These are phyloP conservation scores for Isichthys henryi DNA, from an alignment of 2,113 vertebrate species.

Conservation along the genomic window DNA sequence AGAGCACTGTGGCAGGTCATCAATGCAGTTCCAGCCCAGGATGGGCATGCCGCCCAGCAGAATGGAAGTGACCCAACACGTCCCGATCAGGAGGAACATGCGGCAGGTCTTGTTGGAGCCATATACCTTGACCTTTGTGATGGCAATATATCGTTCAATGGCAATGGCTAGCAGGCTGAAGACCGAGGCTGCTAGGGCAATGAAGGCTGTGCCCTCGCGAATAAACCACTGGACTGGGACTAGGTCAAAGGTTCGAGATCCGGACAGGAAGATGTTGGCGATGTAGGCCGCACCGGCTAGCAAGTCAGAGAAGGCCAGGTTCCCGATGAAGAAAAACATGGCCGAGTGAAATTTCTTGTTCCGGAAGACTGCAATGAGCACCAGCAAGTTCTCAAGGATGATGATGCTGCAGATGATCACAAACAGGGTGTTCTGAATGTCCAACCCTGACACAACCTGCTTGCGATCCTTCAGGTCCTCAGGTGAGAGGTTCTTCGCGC, in stretches of 20 bases:
- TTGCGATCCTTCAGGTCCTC: slow-evolving; percentile 12
- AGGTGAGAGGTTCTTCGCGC: slow-evolving; percentile 61
- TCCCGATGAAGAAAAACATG: slow-evolving; percentile 96
- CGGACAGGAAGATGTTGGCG: slow-evolving; percentile 79
- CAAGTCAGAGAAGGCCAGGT: slow-evolving; percentile 84
- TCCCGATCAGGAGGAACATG: slow-evolving; percentile 87
- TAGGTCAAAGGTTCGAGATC: slow-evolving; percentile 65
- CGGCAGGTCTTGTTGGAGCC: slow-evolving; percentile 75
- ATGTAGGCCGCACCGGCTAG: slow-evolving; percentile 83
- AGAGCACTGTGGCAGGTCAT: slow-evolving; percentile 68
- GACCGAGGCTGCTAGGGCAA: slow-evolving; percentile 82
- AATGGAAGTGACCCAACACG: slow-evolving; percentile 84
- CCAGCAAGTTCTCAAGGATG: slow-evolving; percentile 84
- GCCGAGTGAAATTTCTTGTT: slow-evolving; percentile 92
- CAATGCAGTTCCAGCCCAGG: slow-evolving; percentile 93
- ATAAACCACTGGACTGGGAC: slow-evolving; percentile 86
- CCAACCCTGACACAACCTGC: slow-evolving; percentile 14
- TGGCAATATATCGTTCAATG: slow-evolving; percentile 86
- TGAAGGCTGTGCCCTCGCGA: slow-evolving; percentile 85
- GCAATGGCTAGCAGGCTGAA: slow-evolving; percentile 92
- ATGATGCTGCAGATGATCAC: slow-evolving; percentile 78
- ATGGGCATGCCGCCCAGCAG: slow-evolving; percentile 81
- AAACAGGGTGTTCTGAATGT: slow-evolving; percentile 57
- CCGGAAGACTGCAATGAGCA: slow-evolving; percentile 76
- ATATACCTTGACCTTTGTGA: slow-evolving; percentile 85